phyloP scores from a whole-genome alignment of 1,140 invertebrate genomes.

The Gryllus bimaculatus region DNA sequence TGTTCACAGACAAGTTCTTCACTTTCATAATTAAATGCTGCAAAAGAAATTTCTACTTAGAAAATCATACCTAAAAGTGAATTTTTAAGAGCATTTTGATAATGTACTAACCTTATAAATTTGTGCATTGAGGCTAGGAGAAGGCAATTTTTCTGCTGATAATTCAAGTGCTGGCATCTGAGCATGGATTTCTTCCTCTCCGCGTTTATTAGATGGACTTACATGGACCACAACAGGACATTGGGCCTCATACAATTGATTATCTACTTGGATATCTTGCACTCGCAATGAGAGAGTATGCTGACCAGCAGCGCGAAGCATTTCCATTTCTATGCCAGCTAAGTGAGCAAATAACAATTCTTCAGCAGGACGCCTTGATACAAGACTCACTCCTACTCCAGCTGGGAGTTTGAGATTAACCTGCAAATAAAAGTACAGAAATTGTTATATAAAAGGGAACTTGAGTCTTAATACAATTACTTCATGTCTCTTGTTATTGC shows the following conservation, averaged over 20 bases:
- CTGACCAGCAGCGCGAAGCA: slow-evolving; percentile 42
- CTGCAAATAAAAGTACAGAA: slow-evolving; percentile 28
- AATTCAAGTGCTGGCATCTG: slow-evolving; percentile 50
- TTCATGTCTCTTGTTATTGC: too few species aligned
- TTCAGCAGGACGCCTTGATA: slow-evolving; percentile 66
- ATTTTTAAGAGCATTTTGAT: background rate
- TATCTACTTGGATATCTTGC: slow-evolving; percentile 50
- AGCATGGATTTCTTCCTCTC: slow-evolving; percentile 29
- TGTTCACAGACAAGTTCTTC: slow-evolving; percentile 70
- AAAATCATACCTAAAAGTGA: background rate
- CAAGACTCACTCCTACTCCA: slow-evolving; percentile 75
- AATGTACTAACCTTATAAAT: slow-evolving; percentile 51
- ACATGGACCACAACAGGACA: slow-evolving; percentile 76
- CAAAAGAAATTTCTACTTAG: background rate
- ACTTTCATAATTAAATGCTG: slow-evolving; percentile 71
- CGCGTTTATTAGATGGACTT: slow-evolving; percentile 33
- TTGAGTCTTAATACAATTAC: too few species aligned
- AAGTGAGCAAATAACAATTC: slow-evolving; percentile 79
- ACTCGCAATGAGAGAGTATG: slow-evolving; percentile 65
- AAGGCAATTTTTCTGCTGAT: slow-evolving; percentile 54
- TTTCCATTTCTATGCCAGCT: slow-evolving; percentile 58
- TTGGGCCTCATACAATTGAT: slow-evolving; percentile 71
- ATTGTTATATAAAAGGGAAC: background rate
- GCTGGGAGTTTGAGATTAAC: slow-evolving; percentile 49
- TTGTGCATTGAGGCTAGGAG: slow-evolving; percentile 61